Conservation (phyloP, 2,888 invertebrate genomes). For the Crossocerus cetratus region DNA sequence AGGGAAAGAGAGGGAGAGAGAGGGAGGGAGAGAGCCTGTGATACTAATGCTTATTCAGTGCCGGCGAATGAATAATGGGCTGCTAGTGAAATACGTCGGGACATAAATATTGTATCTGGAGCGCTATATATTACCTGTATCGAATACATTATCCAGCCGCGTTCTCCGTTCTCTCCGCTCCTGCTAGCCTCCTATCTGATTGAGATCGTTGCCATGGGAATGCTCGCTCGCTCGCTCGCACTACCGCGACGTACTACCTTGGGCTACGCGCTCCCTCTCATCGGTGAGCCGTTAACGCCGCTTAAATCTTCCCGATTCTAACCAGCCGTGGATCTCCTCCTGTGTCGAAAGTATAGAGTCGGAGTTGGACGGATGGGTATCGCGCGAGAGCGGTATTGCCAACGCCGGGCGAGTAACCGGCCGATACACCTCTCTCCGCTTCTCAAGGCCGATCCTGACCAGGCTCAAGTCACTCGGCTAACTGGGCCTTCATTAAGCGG, state of each 20-base stretch:
- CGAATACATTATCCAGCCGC: constrained; percentile 71
- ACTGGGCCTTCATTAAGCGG: no score
- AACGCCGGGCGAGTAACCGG: no score
- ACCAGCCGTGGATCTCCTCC: no score
- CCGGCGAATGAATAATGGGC: constrained; percentile 75
- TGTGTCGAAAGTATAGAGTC: no score
- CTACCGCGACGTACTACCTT: not conserved
- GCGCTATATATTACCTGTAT: constrained; percentile 75
- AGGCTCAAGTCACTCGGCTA: no score
- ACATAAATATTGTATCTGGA: constrained; percentile 77
- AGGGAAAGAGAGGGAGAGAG: constrained; percentile 24
- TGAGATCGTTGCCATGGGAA: constrained; percentile 74
- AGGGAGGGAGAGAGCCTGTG: constrained; percentile 58
- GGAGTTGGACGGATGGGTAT: no score
- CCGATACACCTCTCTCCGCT: no score
- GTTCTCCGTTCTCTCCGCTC: constrained; percentile 57
- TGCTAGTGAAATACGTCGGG: constrained; percentile 75
- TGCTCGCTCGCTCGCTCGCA: constrained; percentile 30
- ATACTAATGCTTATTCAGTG: constrained; percentile 75
- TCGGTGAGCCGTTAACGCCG: no score
- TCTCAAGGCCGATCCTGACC: no score
- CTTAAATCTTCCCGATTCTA: no score
- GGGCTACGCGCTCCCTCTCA: not conserved
- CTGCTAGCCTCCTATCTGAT: constrained; percentile 66
- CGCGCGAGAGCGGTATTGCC: no score